phyloP scores from a whole-genome alignment of 2,113 vertebrate species.

The Macrotis lagotis region DNA sequence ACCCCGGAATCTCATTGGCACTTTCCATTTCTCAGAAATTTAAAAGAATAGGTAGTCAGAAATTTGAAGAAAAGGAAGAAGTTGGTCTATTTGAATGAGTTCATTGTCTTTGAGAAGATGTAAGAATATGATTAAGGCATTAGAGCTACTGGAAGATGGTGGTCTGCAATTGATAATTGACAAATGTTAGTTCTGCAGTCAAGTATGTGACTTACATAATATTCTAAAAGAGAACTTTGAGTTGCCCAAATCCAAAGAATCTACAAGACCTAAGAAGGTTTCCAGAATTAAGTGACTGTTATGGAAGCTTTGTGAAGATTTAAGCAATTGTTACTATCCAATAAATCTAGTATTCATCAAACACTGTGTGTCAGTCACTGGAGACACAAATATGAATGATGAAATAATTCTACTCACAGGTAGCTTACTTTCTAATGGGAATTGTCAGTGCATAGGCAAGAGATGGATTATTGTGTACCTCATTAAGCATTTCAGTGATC shows the following conservation, averaged over 20 bases:
- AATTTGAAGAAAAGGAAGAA: not conserved
- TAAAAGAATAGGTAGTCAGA: too few relatives aligned
- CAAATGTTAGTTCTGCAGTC: not conserved
- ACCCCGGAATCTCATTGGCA: not conserved
- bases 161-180: not conserved
- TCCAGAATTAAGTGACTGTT: not conserved
- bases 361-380: not conserved
- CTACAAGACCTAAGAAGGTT: not conserved
- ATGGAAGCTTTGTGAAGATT: not conserved
- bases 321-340: not conserved
- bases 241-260: not conserved
- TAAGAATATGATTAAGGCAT: not conserved
- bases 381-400: too few relatives aligned
- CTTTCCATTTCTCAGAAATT: not conserved
- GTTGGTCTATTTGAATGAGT: not conserved
- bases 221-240: not conserved
- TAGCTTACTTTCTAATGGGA: too few relatives aligned
- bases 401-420: too few relatives aligned
- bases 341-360: not conserved
- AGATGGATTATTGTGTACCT: not conserved
- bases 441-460: not conserved
- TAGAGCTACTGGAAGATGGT: not conserved
- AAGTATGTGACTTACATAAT: not conserved
- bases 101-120: not conserved
- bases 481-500: not conserved